Conservation (phyloP, 1,140 invertebrate genomes). For the Agrypnia vestita region DNA sequence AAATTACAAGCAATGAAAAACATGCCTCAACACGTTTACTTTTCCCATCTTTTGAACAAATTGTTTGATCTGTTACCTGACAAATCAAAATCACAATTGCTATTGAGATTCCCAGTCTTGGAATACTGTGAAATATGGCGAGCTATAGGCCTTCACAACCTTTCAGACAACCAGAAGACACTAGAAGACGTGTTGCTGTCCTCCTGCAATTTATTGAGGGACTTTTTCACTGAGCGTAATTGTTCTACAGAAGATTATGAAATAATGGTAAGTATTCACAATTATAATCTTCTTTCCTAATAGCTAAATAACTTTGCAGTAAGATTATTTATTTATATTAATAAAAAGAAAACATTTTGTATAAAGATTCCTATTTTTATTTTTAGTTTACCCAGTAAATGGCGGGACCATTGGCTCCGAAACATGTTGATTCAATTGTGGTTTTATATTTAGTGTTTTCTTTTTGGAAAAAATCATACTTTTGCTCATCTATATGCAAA, state of each 20-base stretch:
- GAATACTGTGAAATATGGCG: conserved; percentile 42
- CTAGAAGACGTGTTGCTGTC: conserved; percentile 11
- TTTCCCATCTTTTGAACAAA: conserved; percentile 41
- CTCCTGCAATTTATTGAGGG: not conserved
- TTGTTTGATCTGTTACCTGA: conserved; percentile 48
- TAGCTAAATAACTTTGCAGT: too few relatives aligned
- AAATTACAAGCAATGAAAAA: conserved; percentile 28
- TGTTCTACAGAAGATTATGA: conserved; percentile 7
- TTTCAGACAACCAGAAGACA: conserved; percentile 23
- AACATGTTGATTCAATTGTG: too few relatives aligned
- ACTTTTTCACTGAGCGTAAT: conserved; percentile 18
- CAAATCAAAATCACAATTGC: conserved; percentile 38
- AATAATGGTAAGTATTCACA: conserved; percentile 41
- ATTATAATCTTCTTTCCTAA: too few relatives aligned
- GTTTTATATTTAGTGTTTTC: too few relatives aligned
- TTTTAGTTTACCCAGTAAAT: too few relatives aligned
- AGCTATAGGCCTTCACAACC: conserved; percentile 16
- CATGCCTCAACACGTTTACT: conserved; percentile 42
- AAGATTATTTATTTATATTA: too few relatives aligned
- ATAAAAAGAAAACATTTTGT: too few relatives aligned
- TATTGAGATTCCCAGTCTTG: conserved; percentile 32
- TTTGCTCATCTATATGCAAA: not conserved
- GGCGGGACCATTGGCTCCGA: too few relatives aligned
- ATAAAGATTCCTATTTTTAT: too few relatives aligned
- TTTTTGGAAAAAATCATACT: not conserved